Evolutionary conservation across 2,888 invertebrate genomes (phyloP).

Genomic region (Cheilosia urbana): DNA sequence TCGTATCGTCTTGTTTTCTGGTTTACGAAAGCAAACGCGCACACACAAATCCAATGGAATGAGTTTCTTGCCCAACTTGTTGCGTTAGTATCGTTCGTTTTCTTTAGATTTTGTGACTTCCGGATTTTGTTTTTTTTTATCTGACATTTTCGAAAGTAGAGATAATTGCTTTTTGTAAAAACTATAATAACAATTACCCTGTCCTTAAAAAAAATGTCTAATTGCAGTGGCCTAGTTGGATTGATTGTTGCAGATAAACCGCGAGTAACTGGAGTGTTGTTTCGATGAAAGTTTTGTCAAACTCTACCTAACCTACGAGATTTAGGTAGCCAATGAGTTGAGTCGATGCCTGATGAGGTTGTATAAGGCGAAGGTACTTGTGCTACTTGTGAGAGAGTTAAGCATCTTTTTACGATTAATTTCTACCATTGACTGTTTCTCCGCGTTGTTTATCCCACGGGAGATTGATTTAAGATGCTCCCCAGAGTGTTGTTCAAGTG

Average conservation of each 20-base stretch:
- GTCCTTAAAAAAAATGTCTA: not conserved
- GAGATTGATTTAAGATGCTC: too few species aligned
- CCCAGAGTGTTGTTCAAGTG: too few species aligned
- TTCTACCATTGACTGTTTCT: too few species aligned
- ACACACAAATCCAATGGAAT: conserved; percentile 10
- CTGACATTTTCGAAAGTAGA: conserved; percentile 15
- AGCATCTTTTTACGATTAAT: too few species aligned
- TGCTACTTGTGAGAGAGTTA: too few species aligned
- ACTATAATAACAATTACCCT: not conserved
- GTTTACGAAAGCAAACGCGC: conserved; percentile 36
- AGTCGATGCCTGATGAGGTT: too few species aligned
- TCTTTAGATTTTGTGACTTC: conserved; percentile 30
- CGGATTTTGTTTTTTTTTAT: conserved; percentile 32
- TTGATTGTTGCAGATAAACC: not conserved
- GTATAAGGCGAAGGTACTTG: too few species aligned
- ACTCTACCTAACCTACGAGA: too few species aligned
- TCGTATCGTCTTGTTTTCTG: conserved; percentile 40
- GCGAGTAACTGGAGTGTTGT: not conserved
- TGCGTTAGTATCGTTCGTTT: conserved; percentile 31
- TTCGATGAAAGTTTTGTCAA: not conserved
- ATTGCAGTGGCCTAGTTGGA: conserved; percentile 3
- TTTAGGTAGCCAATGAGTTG: too few species aligned
- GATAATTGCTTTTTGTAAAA: conserved; percentile 7
- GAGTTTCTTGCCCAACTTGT: conserved; percentile 47
- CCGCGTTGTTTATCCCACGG: too few species aligned